These are phyloP conservation scores for Oryzias dopingdopingensis DNA, from an alignment of 2,797 vertebrate genomes.

Conservation along the genomic window DNA sequence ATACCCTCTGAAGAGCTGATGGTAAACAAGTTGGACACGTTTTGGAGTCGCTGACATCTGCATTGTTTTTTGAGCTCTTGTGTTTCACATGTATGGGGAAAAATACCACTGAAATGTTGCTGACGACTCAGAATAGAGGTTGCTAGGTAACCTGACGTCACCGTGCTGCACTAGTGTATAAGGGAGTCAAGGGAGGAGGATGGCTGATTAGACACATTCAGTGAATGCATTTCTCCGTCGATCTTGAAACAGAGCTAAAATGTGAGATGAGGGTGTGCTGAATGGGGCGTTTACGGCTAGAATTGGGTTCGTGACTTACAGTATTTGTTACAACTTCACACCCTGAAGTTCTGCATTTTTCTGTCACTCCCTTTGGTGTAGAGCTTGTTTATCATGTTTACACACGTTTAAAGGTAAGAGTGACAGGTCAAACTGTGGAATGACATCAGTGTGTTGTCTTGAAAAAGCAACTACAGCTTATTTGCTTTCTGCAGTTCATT, in stretches of 20 bases:
- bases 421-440: too few species aligned
- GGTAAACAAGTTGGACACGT: constrained; percentile 10
- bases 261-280: neutral
- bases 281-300: neutral
- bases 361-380: neutral
- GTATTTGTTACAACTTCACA: constrained; percentile 1
- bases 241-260: neutral
- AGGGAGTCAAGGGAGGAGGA: constrained; percentile 52
- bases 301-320: neutral
- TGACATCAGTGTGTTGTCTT: too few species aligned
- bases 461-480: too few species aligned
- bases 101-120: constrained; percentile 79
- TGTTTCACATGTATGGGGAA: constrained; percentile 72
- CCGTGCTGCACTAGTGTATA: constrained; percentile 65
- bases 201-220: constrained; percentile 53
- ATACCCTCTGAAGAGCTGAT: constrained; percentile 2
- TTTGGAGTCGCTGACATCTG: constrained; percentile 2
- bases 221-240: constrained; percentile 20
- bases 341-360: neutral
- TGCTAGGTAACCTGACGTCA: constrained; percentile 83
- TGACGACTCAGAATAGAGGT: constrained; percentile 76
- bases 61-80: constrained; percentile 35
- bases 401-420: too few species aligned
- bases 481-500: too few species aligned
- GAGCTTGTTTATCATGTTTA: neutral